phyloP scores from a whole-genome alignment of 1,140 invertebrate species.

The Aphelinus certus region DNA sequence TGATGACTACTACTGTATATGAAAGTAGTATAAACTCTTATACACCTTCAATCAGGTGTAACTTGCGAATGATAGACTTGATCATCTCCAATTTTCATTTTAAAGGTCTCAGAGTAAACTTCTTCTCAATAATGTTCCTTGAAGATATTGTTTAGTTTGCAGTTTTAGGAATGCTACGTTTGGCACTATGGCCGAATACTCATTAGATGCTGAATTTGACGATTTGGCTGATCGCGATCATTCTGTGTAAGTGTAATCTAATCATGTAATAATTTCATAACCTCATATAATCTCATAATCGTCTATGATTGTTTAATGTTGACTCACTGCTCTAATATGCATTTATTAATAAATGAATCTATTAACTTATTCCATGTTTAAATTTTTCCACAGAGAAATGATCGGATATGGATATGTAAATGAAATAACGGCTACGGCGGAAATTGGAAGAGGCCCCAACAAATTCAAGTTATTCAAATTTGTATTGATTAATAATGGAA shows the following conservation, averaged over 20 bases:
- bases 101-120: too few relatives aligned
- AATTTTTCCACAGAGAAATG: background rate
- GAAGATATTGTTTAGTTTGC: too few relatives aligned
- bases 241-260: background rate
- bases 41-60: too few relatives aligned
- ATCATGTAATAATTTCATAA: background rate
- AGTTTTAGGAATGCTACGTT: too few relatives aligned
- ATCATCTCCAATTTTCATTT: too few relatives aligned
- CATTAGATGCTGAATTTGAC: background rate
- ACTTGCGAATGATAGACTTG: too few relatives aligned
- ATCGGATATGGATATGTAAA: background rate
- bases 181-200: background rate
- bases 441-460: background rate
- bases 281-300: too few relatives aligned
- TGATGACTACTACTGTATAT: too few relatives aligned
- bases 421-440: background rate
- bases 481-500: background rate
- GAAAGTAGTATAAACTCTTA: too few relatives aligned
- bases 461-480: slow-evolving; percentile 4
- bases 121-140: too few relatives aligned
- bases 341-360: background rate
- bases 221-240: background rate
- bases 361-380: background rate
- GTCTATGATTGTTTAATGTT: too few relatives aligned
- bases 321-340: too few relatives aligned